Percentiles rank a stretch among this genome's conserved stretches.
Evolutionary conservation across 2,113 vertebrate genomes (phyloP).

Genomic region (Brachypodius melanocephalos): DNA sequence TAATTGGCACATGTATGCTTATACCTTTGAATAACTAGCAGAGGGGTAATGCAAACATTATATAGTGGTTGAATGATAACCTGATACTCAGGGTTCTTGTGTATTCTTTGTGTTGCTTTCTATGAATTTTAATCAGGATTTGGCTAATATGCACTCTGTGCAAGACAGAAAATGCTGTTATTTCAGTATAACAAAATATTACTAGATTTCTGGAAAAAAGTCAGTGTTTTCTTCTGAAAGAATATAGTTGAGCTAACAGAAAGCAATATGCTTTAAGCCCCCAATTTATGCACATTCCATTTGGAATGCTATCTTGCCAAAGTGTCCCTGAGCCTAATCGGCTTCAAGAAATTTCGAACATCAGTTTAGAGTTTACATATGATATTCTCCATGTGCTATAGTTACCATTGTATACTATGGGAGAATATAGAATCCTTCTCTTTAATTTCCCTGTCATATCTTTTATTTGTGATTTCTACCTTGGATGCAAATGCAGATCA

Average conservation of each 20-base stretch:
- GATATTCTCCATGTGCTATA: not conserved
- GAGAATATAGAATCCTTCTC: not conserved
- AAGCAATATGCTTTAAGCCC: not conserved
- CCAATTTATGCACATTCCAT: conserved; percentile 1
- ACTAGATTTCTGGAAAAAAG: not conserved
- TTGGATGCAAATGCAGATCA: not conserved
- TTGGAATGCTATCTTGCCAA: not conserved
- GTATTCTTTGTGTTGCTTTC: conserved; percentile 39
- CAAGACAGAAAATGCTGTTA: not conserved
- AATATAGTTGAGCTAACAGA: not conserved
- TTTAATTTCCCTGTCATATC: not conserved
- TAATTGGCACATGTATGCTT: not conserved
- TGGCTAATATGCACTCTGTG: not conserved
- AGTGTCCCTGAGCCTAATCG: not conserved
- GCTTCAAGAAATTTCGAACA: conserved; percentile 3
- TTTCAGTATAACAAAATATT: not conserved
- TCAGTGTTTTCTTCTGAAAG: not conserved
- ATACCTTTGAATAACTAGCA: not conserved
- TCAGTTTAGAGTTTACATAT: not conserved
- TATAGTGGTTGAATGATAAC: not conserved
- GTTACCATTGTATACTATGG: not conserved
- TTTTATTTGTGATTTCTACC: not conserved
- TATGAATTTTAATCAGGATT: conserved; percentile 15
- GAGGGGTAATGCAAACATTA: not conserved
- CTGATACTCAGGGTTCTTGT: not conserved